Evolutionary conservation across 2,797 vertebrate genomes (phyloP), one percentile per base, ranked within the genome.

Genomic region (Mormyrops boulengeri): DNA sequence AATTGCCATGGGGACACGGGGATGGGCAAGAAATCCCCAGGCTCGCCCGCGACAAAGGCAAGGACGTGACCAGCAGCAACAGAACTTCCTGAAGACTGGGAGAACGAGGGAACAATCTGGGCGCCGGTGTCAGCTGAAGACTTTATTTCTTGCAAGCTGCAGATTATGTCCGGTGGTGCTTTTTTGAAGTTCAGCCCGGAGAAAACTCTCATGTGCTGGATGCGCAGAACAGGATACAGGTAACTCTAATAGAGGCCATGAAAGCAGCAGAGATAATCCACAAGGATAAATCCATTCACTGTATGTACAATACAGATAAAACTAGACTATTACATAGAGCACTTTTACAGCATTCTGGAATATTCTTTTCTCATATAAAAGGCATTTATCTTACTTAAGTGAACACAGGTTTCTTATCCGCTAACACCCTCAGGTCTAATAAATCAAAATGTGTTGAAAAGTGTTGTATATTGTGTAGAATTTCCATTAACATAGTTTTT

Each of bases 1-100:
- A 89, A 89, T 89, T 57, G 62, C 89, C 57, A 30, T 60, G 8
- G 82, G 89, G 89, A 86, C 57, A 11, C 41, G 19, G 80, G 44
- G 80, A 89, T 86, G 44, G 80, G 41, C 17, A 57, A 73, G 82
- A 52, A 86, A 22, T 89, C 89, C 57, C 80, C 44, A 85, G 82
- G 60, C 89, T 89, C 60, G 5, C 89, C 60, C 8, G 82, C 47
- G 52, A 50, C 57, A 85, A 86, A 86, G 57, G 82, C 44, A 49
- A 86, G 57, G 84, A 89, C 82, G 41, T 49, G 26, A 85, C 41
- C 57, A 38, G 44, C 55, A 34, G 57, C 82, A 60, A 57, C 55
- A 50, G 53, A 85, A 69, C 38, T 73, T 88, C 88, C 30, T 3
- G 50, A 53, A 88, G 88, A 82, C 50, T 12, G 7, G 19, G 30